phyloP scores from a whole-genome alignment of 2,888 invertebrate genomes.

The Erebia epiphron region DNA sequence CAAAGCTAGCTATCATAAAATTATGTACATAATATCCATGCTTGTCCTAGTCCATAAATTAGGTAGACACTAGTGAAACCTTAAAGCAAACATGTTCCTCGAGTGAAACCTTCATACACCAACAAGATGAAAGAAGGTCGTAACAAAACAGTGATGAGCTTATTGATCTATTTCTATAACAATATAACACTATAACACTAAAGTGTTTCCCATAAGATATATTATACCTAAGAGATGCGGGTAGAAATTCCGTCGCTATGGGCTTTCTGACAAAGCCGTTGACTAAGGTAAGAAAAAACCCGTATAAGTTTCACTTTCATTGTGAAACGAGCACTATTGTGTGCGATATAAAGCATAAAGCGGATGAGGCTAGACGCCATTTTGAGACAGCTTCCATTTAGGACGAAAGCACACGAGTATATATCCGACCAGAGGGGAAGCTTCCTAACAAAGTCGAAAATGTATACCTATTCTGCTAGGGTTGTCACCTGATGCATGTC shows the following conservation, averaged over 20 bases:
- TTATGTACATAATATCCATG: background rate
- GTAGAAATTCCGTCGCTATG: slow-evolving; percentile 55
- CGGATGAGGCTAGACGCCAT: slow-evolving; percentile 52
- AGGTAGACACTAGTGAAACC: background rate
- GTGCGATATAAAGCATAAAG: slow-evolving; percentile 49
- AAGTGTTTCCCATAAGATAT: slow-evolving; percentile 58
- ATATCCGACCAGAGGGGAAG: no score
- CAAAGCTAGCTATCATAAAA: no score
- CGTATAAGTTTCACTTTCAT: slow-evolving; percentile 68
- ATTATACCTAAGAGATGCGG: slow-evolving; percentile 44
- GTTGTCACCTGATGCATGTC: no score
- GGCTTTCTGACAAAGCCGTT: slow-evolving; percentile 59
- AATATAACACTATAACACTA: slow-evolving; percentile 49
- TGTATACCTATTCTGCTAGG: no score
- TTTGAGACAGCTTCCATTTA: slow-evolving; percentile 53
- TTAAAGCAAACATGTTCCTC: background rate
- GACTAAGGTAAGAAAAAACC: slow-evolving; percentile 56
- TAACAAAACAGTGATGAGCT: slow-evolving; percentile 22
- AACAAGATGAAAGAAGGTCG: slow-evolving; percentile 17
- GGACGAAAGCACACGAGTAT: no score
- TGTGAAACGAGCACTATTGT: slow-evolving; percentile 59
- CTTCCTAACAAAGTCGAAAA: no score
- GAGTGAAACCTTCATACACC: slow-evolving; percentile 15
- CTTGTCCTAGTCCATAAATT: background rate
- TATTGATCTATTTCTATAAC: slow-evolving; percentile 42